phyloP scores from a whole-genome alignment of 2,888 invertebrate genomes.

The Synanthedon tipuliformis region DNA sequence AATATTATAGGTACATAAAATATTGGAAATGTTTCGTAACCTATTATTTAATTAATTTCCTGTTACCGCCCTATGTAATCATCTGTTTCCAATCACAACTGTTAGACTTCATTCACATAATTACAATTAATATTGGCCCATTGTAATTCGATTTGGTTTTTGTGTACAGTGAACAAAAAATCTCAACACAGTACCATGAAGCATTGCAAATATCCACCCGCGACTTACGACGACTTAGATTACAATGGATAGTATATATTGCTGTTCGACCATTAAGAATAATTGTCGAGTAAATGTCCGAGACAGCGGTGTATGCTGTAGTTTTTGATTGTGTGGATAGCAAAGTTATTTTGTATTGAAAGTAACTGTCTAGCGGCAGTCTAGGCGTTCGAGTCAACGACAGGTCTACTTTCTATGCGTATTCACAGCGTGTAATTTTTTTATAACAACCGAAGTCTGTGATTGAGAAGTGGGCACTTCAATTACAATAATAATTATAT shows the following conservation, averaged over 20 bases:
- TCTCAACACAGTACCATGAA: background rate
- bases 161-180: constrained; percentile 3
- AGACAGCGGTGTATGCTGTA: background rate
- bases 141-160: constrained; percentile 7
- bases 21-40: background rate
- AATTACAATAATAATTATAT: constrained; percentile 44
- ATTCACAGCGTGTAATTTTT: constrained; percentile 42
- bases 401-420: constrained; percentile 56
- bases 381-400: constrained; percentile 42
- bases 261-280: no score
- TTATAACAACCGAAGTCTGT: constrained; percentile 45
- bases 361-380: constrained; percentile 46
- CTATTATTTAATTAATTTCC: background rate
- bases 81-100: constrained; percentile 3
- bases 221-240: no score
- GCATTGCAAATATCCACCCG: background rate
- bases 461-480: constrained; percentile 34
- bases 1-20: no score
- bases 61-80: background rate
- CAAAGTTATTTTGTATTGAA: background rate
- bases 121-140: constrained; percentile 4
- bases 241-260: no score
- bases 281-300: no score
- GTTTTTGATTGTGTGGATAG: background rate
- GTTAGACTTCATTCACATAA: constrained; percentile 6